Percentiles rank a stretch among this genome's conserved stretches.
phyloP scores from a whole-genome alignment of 2,888 invertebrate genomes.

The Meliscaeva auricollis region DNA sequence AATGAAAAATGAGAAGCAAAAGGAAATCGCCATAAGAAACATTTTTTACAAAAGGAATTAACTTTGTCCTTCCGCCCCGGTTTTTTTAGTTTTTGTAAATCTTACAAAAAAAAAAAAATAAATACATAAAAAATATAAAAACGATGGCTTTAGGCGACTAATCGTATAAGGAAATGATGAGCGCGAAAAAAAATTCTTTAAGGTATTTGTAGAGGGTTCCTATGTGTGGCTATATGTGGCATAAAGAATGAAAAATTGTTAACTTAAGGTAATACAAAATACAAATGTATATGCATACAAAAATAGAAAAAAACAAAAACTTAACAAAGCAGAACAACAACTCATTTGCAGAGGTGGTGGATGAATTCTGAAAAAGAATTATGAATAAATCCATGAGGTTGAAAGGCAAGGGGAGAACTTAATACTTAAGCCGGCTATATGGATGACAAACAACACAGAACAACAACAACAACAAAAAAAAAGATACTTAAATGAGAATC shows the following conservation, averaged over 20 bases:
- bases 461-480: constrained; percentile 1
- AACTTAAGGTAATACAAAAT: constrained; percentile 18
- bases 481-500: constrained; percentile 57
- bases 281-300: no score
- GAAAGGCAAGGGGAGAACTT: background rate
- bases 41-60: constrained; percentile 54
- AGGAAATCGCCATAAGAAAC: constrained; percentile 8
- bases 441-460: no score
- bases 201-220: no score
- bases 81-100: constrained; percentile 21
- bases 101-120: background rate
- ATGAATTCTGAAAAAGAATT: constrained; percentile 17
- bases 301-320: constrained; percentile 11
- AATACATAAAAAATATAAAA: background rate
- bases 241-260: constrained; percentile 39
- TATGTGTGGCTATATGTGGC: background rate
- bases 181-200: constrained; percentile 57
- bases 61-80: constrained; percentile 58
- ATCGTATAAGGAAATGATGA: constrained; percentile 70
- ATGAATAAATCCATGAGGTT: constrained; percentile 37
- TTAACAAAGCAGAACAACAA: constrained; percentile 24
- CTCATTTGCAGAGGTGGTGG: constrained; percentile 36
- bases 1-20: constrained; percentile 41
- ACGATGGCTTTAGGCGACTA: constrained; percentile 63
- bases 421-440: constrained; percentile 46